A percentile compares a stretch with the other conserved stretches of the same genome.
These are phyloP conservation scores for Phycodurus eques DNA, from an alignment of 2,113 vertebrate species.

Conservation along the genomic window DNA sequence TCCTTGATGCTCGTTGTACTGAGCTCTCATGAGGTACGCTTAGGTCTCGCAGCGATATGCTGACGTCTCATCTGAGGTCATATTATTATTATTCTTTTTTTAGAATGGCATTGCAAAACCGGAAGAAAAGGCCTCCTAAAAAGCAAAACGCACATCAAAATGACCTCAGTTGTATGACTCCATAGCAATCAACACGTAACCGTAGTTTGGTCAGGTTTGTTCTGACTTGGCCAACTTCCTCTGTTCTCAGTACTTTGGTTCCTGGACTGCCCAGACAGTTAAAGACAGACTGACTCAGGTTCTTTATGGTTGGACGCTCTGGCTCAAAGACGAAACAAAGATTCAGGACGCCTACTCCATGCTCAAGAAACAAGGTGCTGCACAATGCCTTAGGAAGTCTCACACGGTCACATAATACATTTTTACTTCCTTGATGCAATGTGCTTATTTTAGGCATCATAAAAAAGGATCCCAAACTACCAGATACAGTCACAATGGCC, in stretches of 20 bases:
- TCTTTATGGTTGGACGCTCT: constrained; percentile 88
- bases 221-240: neutral
- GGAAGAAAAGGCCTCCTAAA: too few species aligned
- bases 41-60: too few species aligned
- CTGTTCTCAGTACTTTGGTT: constrained; percentile 79
- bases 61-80: too few species aligned
- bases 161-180: too few species aligned
- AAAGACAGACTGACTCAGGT: constrained; percentile 82
- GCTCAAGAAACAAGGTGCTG: constrained; percentile 91
- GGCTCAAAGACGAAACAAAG: constrained; percentile 88
- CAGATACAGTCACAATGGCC: constrained; percentile 76
- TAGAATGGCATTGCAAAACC: too few species aligned
- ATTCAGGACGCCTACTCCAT: constrained; percentile 87
- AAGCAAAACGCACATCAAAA: too few species aligned
- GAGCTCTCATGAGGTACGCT: too few species aligned
- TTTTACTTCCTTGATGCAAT: neutral
- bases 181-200: too few species aligned
- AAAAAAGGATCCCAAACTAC: constrained; percentile 84
- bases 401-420: too few species aligned
- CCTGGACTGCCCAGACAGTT: constrained; percentile 80
- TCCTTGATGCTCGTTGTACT: too few species aligned
- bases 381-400: neutral
- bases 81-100: too few species aligned
- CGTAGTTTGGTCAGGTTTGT: neutral
- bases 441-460: constrained; percentile 76